Evolutionary conservation across 2,888 invertebrate species (phyloP).

Genomic region (Diplazon laetatorius): DNA sequence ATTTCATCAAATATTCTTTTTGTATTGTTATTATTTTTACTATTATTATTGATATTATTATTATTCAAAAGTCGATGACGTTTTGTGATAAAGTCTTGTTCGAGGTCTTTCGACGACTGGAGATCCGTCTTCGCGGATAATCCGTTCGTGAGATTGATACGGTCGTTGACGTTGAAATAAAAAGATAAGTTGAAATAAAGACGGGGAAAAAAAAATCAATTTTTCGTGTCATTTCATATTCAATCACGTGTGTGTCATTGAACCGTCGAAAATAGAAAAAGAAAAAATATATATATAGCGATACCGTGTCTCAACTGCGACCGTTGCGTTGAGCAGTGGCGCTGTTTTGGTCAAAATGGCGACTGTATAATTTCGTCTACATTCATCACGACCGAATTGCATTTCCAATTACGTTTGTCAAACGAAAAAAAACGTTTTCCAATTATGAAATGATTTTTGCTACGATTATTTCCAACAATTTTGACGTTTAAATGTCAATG

Average conservation of each 20-base stretch:
- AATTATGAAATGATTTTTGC: neutral
- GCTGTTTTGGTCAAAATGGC: conserved; percentile 49
- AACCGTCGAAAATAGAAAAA: conserved; percentile 33
- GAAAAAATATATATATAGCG: too few relatives aligned
- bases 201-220: neutral
- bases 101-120: neutral
- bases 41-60: too few relatives aligned
- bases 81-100: neutral
- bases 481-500: conserved; percentile 14
- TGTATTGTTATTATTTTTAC: too few relatives aligned
- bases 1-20: neutral
- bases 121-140: neutral
- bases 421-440: too few relatives aligned
- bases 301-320: neutral
- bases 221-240: conserved; percentile 9
- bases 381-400: neutral
- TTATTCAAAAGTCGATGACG: neutral
- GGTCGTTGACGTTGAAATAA: neutral
- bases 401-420: too few relatives aligned
- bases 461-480: neutral
- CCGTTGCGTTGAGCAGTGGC: conserved; percentile 6
- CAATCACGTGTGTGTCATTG: conserved; percentile 22
- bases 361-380: conserved; percentile 6
- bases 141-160: neutral
- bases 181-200: too few relatives aligned